Conservation (phyloP, 2,888 invertebrate genomes). For the Agrochola macilenta region DNA sequence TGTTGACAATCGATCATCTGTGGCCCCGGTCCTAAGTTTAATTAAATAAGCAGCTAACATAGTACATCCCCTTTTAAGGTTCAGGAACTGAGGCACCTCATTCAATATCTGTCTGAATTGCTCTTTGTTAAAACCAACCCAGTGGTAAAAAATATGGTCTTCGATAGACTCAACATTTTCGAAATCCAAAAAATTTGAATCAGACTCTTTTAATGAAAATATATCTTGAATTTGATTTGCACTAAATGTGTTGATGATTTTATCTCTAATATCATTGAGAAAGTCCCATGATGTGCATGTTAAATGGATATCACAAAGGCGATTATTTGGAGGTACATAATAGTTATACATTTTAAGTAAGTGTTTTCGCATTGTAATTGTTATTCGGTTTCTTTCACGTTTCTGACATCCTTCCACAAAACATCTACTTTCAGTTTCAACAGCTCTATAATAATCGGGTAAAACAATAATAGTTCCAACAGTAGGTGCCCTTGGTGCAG, state of each 20-base stretch:
- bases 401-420: constrained; percentile 3
- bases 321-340: not conserved
- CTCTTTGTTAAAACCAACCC: constrained; percentile 5
- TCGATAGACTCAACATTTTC: too few relatives aligned
- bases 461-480: not conserved
- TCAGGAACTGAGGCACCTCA: not conserved
- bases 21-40: constrained; percentile 3
- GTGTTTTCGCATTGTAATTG: not conserved
- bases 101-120: constrained; percentile 3
- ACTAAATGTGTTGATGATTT: too few relatives aligned
- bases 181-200: too few relatives aligned
- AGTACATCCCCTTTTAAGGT: too few relatives aligned
- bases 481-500: not conserved
- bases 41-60: constrained; percentile 13
- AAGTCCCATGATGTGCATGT: not conserved
- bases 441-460: constrained; percentile 1
- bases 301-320: not conserved
- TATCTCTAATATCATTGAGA: too few relatives aligned
- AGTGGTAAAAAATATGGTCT: not conserved
- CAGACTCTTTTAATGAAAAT: too few relatives aligned
- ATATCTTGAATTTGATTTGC: too few relatives aligned
- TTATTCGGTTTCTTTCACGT: not conserved
- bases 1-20: constrained; percentile 4
- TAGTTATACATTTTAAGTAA: not conserved
- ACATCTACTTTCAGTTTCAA: not conserved